Evolutionary conservation across 1,140 invertebrate species (phyloP), one percentile per base, ranked within the genome.

Genomic region (Telenomus remus): DNA sequence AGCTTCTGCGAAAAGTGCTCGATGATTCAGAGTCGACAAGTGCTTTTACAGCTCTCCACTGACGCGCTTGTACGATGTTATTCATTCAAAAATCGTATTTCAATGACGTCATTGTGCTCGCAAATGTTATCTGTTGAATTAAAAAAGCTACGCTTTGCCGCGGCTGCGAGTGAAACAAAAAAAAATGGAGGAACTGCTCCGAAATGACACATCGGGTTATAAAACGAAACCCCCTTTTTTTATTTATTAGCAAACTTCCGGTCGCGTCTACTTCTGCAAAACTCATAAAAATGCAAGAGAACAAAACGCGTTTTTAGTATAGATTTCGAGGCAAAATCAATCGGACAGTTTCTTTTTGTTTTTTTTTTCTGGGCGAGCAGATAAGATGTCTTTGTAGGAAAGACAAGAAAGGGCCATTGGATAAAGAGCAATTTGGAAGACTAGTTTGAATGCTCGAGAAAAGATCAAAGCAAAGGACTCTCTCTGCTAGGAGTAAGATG

Each of bases 41-140:
- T 74, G 57, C 56, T 56, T 60, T 61, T 47, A 37, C 56, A 27
- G 56, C 19, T 19, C 37, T 37, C 19, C 6, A 53, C 57, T 53
- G 55, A 53, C 59, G 71, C 15, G 49, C 14, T 57, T 39, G 37
- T 42, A 19, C 57, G 47, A 42, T 66, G 50, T 70, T 70, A 70
- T 61, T 76, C 60, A 70, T 76, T 65, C 73, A 65, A 76, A 76
- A 69, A 70, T 69, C 33, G 19, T 55, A 60, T 54, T 46, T 2
- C 65, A 42, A 55, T 65, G 65, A 76, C 65, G 65, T 70, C 65
- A 70, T n/a, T 37, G 50, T 39, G 44, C 12, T 14, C 16, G n/a
- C 59, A 55, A 72, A 46, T 48, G 46, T 27, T 13, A 49, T 33
- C 46, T 27, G 16, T 9, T 33, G 37, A 35, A 61, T 70, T 56